Conservation (phyloP, 2,888 invertebrate genomes). For the Noctua fimbriata region DNA sequence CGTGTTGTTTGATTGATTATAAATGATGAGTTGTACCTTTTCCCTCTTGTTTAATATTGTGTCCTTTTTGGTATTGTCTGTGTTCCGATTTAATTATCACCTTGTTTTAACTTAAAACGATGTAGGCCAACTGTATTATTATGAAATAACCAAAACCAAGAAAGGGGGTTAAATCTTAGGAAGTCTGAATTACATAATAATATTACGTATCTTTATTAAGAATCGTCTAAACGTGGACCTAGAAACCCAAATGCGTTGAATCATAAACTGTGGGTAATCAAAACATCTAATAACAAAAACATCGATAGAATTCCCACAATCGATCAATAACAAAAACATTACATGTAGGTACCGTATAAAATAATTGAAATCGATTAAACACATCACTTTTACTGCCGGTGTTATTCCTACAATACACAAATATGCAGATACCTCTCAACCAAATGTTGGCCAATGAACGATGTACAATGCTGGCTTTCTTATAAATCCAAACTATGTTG, state of each 20-base stretch:
- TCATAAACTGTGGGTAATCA: slow-evolving; percentile 5
- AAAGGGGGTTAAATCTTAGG: slow-evolving; percentile 7
- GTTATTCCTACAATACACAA: slow-evolving; percentile 9
- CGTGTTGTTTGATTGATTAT: neutral
- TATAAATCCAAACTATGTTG: neutral
- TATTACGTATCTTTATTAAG: slow-evolving; percentile 22
- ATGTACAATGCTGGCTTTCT: neutral
- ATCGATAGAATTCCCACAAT: slow-evolving; percentile 33
- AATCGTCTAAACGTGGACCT: slow-evolving; percentile 23
- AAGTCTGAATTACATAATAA: slow-evolving; percentile 30
- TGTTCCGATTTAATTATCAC: neutral
- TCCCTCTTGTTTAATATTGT: neutral
- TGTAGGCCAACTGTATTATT: neutral
- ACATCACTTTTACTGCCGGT: slow-evolving; percentile 30
- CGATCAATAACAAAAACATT: slow-evolving; percentile 11
- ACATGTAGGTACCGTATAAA: slow-evolving; percentile 16
- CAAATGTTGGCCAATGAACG: slow-evolving; percentile 20
- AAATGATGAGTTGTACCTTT: neutral
- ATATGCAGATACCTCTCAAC: neutral
- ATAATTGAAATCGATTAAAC: slow-evolving; percentile 48
- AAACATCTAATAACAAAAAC: slow-evolving; percentile 6
- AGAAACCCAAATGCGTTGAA: slow-evolving; percentile 28
- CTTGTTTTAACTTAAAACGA: neutral
- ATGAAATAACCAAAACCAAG: neutral
- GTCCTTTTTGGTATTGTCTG: neutral